phyloP scores from a whole-genome alignment of 2,888 invertebrate species.

The Globia sparganii region DNA sequence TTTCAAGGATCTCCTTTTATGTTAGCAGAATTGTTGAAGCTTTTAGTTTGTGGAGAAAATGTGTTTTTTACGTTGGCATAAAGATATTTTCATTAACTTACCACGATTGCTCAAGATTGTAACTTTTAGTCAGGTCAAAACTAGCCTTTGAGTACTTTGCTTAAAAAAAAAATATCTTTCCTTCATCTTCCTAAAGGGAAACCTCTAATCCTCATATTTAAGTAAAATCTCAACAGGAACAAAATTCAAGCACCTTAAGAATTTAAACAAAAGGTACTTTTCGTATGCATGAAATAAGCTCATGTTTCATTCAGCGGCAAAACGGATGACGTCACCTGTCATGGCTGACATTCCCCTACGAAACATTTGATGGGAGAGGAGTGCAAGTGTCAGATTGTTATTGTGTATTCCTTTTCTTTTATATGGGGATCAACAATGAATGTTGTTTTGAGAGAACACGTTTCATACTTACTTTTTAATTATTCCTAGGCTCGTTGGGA shows the following conservation, averaged over 20 bases:
- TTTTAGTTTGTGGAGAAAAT: not conserved
- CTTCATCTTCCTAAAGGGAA: not conserved
- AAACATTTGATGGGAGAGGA: conserved; percentile 24
- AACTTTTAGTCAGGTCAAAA: not conserved
- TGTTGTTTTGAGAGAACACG: not conserved
- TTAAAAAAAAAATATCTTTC: not conserved
- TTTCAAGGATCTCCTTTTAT: conserved; percentile 12
- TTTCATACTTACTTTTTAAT: not conserved
- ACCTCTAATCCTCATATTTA: not conserved
- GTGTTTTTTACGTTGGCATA: not conserved
- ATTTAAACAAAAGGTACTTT: conserved; percentile 50
- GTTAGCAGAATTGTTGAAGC: not conserved
- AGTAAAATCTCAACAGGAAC: conserved; percentile 20
- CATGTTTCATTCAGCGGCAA: conserved; percentile 53
- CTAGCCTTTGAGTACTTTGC: not conserved
- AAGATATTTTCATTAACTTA: not conserved
- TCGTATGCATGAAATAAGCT: conserved; percentile 53
- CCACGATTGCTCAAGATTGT: not conserved
- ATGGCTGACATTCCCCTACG: conserved; percentile 16
- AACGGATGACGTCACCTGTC: conserved; percentile 34
- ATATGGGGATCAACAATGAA: too few relatives aligned
- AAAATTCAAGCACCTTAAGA: conserved; percentile 43
- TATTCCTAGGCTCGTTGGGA: not conserved
- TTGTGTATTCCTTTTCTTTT: not conserved
- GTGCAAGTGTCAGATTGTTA: conserved; percentile 20